Evolutionary conservation across 2,113 vertebrate species (phyloP).

Genomic region (Cyprinodon tularosa): DNA sequence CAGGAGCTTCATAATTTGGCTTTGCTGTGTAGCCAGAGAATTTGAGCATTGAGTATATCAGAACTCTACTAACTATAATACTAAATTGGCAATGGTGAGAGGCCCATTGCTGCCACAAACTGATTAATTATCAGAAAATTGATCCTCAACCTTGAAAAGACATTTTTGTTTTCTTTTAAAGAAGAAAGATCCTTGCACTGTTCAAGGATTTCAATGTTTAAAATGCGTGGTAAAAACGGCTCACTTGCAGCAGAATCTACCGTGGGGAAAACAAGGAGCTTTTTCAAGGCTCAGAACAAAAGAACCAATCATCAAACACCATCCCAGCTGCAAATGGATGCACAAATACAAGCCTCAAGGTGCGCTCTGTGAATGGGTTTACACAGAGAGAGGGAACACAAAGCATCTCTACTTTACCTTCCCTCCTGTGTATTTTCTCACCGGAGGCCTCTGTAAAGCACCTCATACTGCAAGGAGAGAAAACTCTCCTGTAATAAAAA

Average conservation of each 20-base stretch:
- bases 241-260: constrained; percentile 29
- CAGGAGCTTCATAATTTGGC: no score
- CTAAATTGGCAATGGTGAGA: no score
- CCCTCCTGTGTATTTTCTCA: constrained; percentile 25
- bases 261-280: neutral
- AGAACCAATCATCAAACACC: constrained; percentile 19
- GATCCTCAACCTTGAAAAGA: neutral
- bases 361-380: constrained; percentile 4
- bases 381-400: constrained; percentile 14
- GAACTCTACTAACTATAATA: no score
- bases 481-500: neutral
- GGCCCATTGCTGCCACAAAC: neutral
- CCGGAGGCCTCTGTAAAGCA: constrained; percentile 25
- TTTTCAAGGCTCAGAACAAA: constrained; percentile 48
- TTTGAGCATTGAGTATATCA: no score
- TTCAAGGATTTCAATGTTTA: neutral
- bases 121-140: neutral
- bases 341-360: constrained; percentile 17
- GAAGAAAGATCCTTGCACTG: neutral
- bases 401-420: constrained; percentile 14
- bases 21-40: no score
- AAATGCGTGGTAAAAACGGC: neutral
- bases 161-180: neutral
- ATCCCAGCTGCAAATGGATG: constrained; percentile 11
- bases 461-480: constrained; percentile 3